Conservation (phyloP, 1,140 invertebrate genomes). For the Platyscapa corneri region DNA sequence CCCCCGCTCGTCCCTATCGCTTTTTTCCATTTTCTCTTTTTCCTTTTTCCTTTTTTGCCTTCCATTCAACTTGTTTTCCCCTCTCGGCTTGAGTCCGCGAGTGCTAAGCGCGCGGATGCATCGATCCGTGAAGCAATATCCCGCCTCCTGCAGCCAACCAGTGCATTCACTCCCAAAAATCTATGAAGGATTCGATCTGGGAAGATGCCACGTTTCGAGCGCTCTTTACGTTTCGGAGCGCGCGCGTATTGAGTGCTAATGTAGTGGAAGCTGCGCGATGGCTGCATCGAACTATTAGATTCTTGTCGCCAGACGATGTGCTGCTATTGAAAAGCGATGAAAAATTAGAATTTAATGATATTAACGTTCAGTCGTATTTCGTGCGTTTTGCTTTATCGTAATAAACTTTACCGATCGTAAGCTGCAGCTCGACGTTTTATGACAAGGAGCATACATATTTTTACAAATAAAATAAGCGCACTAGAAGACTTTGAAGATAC, state of each 20-base stretch:
- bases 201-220: not conserved
- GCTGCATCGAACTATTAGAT: not conserved
- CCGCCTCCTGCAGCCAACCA: not conserved
- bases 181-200: not conserved
- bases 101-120: not conserved
- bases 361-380: too few relatives aligned
- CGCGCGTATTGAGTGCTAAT: not conserved
- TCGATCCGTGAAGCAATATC: slow-evolving; percentile 47
- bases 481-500: too few relatives aligned
- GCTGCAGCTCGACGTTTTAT: too few relatives aligned
- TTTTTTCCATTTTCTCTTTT: not conserved
- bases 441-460: too few relatives aligned
- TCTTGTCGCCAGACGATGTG: not conserved
- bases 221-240: not conserved
- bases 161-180: slow-evolving; percentile 19
- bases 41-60: too few relatives aligned
- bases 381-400: too few relatives aligned
- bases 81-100: not conserved
- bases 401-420: too few relatives aligned
- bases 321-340: not conserved
- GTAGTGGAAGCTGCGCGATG: not conserved
- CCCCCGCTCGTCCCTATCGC: not conserved
- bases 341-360: not conserved
- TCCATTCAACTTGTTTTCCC: not conserved
- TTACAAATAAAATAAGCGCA: too few relatives aligned